phyloP scores from a whole-genome alignment of 2,797 vertebrate species.

The Psittacula echo region DNA sequence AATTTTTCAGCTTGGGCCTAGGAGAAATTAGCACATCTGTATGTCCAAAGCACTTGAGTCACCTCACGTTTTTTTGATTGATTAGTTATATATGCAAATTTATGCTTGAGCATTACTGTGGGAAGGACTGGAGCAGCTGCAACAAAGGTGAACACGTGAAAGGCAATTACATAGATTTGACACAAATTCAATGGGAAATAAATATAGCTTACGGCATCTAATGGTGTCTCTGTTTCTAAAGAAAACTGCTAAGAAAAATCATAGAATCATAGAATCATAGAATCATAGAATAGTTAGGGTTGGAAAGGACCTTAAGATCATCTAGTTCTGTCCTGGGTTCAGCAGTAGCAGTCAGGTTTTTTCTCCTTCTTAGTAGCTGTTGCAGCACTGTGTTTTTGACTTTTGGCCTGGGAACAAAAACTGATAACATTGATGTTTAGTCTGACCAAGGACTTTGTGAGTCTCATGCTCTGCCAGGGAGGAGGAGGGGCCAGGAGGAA shows the following conservation, averaged over 20 bases:
- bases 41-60: not conserved
- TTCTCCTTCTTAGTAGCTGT: too few relatives aligned
- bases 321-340: too few relatives aligned
- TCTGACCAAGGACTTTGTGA: too few relatives aligned
- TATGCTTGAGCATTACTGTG: not conserved
- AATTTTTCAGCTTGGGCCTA: not conserved
- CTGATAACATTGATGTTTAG: too few relatives aligned
- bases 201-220: not conserved
- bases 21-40: not conserved
- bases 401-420: too few relatives aligned
- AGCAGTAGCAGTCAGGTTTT: too few relatives aligned
- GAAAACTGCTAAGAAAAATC: not conserved
- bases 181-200: not conserved
- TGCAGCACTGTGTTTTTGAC: too few relatives aligned
- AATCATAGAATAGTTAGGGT: not conserved
- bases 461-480: too few relatives aligned
- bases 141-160: not conserved
- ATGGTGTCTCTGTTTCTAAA: not conserved
- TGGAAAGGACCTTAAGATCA: too few relatives aligned
- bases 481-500: too few relatives aligned
- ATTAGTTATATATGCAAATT: not conserved
- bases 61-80: not conserved
- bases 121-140: not conserved
- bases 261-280: not conserved
- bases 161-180: not conserved